phyloP scores from a whole-genome alignment of 2,888 invertebrate species.

The Epinotia nisella region DNA sequence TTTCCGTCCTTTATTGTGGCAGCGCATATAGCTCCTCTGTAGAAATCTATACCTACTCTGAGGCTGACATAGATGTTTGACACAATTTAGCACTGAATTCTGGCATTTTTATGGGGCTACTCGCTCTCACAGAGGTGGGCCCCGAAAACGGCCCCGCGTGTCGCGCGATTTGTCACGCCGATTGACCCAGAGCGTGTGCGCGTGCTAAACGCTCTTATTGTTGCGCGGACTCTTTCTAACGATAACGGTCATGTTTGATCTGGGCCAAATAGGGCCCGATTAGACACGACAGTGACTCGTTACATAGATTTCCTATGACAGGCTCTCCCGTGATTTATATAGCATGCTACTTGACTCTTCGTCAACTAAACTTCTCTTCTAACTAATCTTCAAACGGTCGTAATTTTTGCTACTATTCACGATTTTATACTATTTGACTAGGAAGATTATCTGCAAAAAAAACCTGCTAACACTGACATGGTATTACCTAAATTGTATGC shows the following conservation, averaged over 20 bases:
- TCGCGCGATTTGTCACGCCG: slow-evolving; percentile 67
- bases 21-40: too few relatives aligned
- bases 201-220: slow-evolving; percentile 53
- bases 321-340: background rate
- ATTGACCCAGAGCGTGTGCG: slow-evolving; percentile 68
- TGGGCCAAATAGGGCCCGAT: slow-evolving; percentile 31
- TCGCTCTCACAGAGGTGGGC: slow-evolving; percentile 30
- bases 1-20: too few relatives aligned
- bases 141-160: slow-evolving; percentile 66
- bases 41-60: too few relatives aligned
- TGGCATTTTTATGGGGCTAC: background rate
- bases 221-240: slow-evolving; percentile 38
- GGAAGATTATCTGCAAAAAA: background rate
- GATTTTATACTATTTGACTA: too few relatives aligned
- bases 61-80: background rate
- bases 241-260: slow-evolving; percentile 40
- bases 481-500: background rate
- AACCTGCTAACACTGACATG: background rate
- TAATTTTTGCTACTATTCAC: background rate
- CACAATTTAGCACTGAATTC: too few relatives aligned
- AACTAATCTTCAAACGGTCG: background rate
- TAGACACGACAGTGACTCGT: slow-evolving; percentile 7
- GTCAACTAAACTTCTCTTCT: background rate
- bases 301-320: background rate
- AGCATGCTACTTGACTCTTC: background rate